Conservation (phyloP, 2,113 vertebrate species). For the Muscicapa adusta region DNA sequence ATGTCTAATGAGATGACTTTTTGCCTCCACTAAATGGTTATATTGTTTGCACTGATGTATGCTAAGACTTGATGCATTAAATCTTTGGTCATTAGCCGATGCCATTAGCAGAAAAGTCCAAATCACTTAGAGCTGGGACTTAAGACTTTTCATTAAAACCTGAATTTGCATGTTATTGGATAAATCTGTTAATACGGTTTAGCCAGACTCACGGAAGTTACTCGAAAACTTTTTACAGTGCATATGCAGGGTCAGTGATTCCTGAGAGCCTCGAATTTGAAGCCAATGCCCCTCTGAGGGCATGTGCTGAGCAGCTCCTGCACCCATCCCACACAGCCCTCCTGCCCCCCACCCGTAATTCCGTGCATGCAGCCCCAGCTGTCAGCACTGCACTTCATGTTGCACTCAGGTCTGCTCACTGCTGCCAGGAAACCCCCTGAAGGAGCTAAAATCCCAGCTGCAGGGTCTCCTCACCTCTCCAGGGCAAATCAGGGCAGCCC, state of each 20-base stretch:
- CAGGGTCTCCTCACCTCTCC: background rate
- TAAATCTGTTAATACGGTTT: slow-evolving; percentile 65
- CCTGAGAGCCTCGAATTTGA: background rate
- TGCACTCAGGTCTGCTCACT: background rate
- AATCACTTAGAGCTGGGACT: slow-evolving; percentile 48
- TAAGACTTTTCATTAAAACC: slow-evolving; percentile 61
- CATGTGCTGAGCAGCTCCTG: accelerated
- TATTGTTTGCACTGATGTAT: slow-evolving; percentile 41
- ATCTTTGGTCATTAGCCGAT: slow-evolving; percentile 64
- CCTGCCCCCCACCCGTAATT: accelerated
- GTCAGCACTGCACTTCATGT: accelerated
- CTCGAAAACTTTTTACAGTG: slow-evolving; percentile 14
- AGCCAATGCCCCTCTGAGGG: background rate
- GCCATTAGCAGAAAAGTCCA: slow-evolving; percentile 61
- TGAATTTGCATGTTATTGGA: slow-evolving; percentile 62
- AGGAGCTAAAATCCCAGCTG: background rate
- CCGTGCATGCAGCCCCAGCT: accelerated
- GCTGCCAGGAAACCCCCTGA: background rate
- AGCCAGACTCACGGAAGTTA: slow-evolving; percentile 37
- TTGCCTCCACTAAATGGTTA: slow-evolving; percentile 31
- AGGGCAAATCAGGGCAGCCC: accelerated
- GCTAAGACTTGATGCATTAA: slow-evolving; percentile 63
- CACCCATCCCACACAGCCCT: accelerated
- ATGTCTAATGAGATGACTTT: slow-evolving; percentile 57
- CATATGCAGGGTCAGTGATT: accelerated